Evolutionary conservation across 2,797 vertebrate genomes (phyloP), one percentile per base, ranked within the genome.

Genomic region (Holocentrus rufus): DNA sequence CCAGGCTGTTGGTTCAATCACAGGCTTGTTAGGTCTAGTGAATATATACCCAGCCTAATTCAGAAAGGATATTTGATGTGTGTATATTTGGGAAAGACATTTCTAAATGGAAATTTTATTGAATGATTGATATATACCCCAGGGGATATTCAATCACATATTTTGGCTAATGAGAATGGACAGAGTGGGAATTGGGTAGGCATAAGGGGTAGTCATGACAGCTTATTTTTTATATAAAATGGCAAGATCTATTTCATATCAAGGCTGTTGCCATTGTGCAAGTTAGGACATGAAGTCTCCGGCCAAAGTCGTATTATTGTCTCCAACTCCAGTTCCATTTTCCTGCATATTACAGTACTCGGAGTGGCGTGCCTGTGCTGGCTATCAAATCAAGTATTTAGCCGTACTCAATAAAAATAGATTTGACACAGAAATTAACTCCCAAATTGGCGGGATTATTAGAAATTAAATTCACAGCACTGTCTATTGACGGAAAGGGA

Each of bases 51-150:
- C 70, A 72, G 73, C 30, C 55, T 71, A 71, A 87, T 83, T 79
- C 23, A 50, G 54, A 74, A 44, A 74, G 75, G 54, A 64, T 72
- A 69, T 59, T 80, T 78, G n/a, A 79, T 70, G 70, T 30, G 85
- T 80, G 60, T 44, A 77, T 62, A 88, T 63, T 81, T 77, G 50
- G 36, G 31, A 60, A 31, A 44, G 63, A 82, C 80, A 74, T 82
- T 74, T 82, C 70, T 77, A 81, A 89, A 81, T 84, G 74, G 68
- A 86, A 84, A 81, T 87, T 76, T 82, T 77, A 84, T 50, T 82
- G 60, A 65, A 84, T 79, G 78, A 83, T 74, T 86, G 84, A 87
- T 85, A 77, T 58, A 61, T 66, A 55, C 65, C 73, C 30, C 17
- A 50, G 67, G 65, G 77, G 75, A 77, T 72, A 80, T 72, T 85